A percentile compares a stretch with the other conserved stretches of the same genome.
Evolutionary conservation across 2,888 invertebrate species (phyloP).

Genomic region (Athalia cordata): DNA sequence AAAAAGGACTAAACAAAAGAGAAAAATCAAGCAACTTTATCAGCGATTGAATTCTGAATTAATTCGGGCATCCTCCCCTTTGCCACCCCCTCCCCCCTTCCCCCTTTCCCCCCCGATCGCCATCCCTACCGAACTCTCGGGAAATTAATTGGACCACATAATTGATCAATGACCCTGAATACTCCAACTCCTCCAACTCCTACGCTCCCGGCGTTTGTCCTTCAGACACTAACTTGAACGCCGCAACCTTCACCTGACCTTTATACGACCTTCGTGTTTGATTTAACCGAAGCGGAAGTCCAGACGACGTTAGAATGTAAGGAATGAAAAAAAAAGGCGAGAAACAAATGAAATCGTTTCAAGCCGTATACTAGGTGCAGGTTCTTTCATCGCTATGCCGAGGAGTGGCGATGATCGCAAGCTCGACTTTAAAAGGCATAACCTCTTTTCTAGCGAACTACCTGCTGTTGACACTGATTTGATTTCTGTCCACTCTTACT

Average conservation of each 20-base stretch:
- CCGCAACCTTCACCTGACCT: slow-evolving; percentile 12
- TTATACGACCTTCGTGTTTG: slow-evolving; percentile 15
- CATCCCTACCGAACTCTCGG: not conserved
- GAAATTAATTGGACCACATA: slow-evolving; percentile 21
- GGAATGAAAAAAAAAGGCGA: slow-evolving; percentile 6
- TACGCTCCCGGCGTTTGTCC: not conserved
- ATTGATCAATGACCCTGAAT: not conserved
- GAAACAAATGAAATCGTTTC: not conserved
- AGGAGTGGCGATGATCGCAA: slow-evolving; percentile 1
- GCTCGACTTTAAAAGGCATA: slow-evolving; percentile 36
- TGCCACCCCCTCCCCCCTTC: too few species aligned
- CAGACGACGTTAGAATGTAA: not conserved
- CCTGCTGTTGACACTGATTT: not conserved
- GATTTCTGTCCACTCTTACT: not conserved
- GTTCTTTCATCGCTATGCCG: not conserved
- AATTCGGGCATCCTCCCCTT: too few species aligned
- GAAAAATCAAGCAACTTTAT: too few species aligned
- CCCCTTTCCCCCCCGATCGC: not conserved
- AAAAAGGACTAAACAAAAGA: too few species aligned
- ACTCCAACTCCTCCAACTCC: not conserved
- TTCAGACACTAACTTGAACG: not conserved
- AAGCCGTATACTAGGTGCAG: not conserved
- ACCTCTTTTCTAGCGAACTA: not conserved
- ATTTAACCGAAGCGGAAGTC: slow-evolving; percentile 12
- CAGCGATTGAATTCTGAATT: too few species aligned